Percentiles rank a stretch among this genome's conserved stretches.
Evolutionary conservation across 2,113 vertebrate genomes (phyloP).

Genomic region (Ceyx margarethae): DNA sequence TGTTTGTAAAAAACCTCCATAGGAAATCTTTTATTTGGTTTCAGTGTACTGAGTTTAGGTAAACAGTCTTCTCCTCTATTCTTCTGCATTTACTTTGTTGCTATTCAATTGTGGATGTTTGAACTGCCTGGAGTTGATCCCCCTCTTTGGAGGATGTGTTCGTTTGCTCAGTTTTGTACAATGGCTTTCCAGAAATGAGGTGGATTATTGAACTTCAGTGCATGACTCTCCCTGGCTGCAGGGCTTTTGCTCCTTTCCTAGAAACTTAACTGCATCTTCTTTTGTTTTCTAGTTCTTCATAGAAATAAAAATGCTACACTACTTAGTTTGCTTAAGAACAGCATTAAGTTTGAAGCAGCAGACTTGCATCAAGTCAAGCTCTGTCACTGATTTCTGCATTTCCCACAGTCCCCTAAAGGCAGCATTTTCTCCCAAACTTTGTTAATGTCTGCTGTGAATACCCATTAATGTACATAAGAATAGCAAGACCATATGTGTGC

Average conservation of each 20-base stretch:
- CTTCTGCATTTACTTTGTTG: conserved; percentile 1
- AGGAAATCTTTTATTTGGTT: conserved; percentile 35
- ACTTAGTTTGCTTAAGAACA: background rate
- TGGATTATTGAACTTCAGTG: background rate
- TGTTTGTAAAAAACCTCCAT: background rate
- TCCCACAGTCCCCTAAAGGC: background rate
- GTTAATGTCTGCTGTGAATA: background rate
- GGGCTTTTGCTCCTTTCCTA: background rate
- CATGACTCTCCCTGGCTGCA: background rate
- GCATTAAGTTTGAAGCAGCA: background rate
- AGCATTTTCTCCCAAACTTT: background rate
- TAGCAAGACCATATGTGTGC: background rate
- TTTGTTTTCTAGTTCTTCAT: background rate
- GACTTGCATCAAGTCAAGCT: background rate
- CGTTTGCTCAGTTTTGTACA: background rate
- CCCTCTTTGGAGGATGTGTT: background rate
- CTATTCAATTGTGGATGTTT: background rate
- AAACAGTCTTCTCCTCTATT: background rate
- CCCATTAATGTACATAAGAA: background rate
- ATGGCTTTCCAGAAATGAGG: background rate
- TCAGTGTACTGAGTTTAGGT: conserved; percentile 10
- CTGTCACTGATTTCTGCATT: background rate
- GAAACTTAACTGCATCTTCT: background rate
- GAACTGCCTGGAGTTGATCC: background rate
- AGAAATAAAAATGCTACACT: background rate